phyloP scores from a whole-genome alignment of 2,113 vertebrate species.

The Podocnemis expansa region DNA sequence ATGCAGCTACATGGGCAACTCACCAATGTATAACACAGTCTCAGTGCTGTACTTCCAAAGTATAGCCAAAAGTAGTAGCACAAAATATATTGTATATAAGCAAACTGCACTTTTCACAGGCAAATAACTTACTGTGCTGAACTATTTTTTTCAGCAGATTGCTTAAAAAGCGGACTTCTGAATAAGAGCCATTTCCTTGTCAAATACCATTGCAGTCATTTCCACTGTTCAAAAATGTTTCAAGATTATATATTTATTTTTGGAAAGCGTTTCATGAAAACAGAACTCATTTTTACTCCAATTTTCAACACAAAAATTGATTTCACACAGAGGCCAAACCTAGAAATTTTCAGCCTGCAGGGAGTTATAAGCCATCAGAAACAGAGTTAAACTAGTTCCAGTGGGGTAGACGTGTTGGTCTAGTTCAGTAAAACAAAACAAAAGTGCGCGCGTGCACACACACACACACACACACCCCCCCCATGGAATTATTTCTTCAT shows the following conservation, averaged over 20 bases:
- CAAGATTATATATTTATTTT: not conserved
- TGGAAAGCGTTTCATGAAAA: not conserved
- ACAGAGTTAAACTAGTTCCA: not conserved
- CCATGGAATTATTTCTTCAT: too few relatives aligned
- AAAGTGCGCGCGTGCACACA: too few relatives aligned
- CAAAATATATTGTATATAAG: not conserved
- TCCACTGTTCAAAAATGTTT: not conserved
- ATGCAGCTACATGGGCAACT: not conserved
- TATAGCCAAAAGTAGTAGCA: not conserved
- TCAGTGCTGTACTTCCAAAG: not conserved
- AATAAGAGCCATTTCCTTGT: fast-evolving
- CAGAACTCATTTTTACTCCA: too few relatives aligned
- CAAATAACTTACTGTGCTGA: not conserved
- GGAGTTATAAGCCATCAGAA: not conserved
- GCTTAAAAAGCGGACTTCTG: not conserved
- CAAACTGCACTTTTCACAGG: not conserved
- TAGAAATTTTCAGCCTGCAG: not conserved
- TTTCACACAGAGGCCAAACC: too few relatives aligned
- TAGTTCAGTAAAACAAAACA: too few relatives aligned
- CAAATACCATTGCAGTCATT: not conserved
- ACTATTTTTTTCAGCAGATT: not conserved
- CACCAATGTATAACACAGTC: not conserved
- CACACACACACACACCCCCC: too few relatives aligned
- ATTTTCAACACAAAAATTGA: not conserved
- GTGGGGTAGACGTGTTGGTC: too few relatives aligned